Evolutionary conservation across 2,888 invertebrate genomes (phyloP).

Genomic region (Melieria picta): DNA sequence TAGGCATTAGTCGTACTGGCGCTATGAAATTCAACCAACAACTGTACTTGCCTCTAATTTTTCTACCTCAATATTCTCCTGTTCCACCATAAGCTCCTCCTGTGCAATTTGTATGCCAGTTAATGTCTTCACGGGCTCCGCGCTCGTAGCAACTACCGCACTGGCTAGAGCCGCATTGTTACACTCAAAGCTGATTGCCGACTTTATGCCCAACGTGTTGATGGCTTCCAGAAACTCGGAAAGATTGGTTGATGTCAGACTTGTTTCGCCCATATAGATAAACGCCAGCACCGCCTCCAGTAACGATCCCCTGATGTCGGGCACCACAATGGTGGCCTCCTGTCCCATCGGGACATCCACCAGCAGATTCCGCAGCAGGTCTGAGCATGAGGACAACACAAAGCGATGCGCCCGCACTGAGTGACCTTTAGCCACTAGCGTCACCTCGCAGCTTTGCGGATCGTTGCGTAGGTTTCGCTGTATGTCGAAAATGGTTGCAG

Average conservation of each 20-base stretch:
- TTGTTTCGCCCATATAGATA: slow-evolving; percentile 64
- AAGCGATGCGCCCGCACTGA: slow-evolving; percentile 63
- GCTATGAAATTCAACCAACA: too few species aligned
- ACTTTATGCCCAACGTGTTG: slow-evolving; percentile 63
- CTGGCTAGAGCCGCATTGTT: slow-evolving; percentile 45
- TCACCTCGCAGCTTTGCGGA: slow-evolving; percentile 59
- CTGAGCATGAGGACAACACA: slow-evolving; percentile 63
- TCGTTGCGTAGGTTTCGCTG: slow-evolving; percentile 59
- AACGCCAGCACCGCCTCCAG: slow-evolving; percentile 62
- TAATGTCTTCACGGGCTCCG: slow-evolving; percentile 43
- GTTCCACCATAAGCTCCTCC: slow-evolving; percentile 56
- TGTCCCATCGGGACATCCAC: slow-evolving; percentile 57
- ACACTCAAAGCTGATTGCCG: slow-evolving; percentile 65
- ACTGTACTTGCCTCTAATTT: slow-evolving; percentile 33
- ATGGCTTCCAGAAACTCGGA: slow-evolving; percentile 64
- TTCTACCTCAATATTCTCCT: slow-evolving; percentile 45
- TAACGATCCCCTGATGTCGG: slow-evolving; percentile 60
- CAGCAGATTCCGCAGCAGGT: slow-evolving; percentile 59
- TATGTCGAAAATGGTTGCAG: slow-evolving; percentile 62
- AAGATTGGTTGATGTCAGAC: slow-evolving; percentile 57
- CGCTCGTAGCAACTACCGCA: slow-evolving; percentile 2
- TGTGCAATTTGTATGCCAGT: slow-evolving; percentile 54
- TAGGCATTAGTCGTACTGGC: too few species aligned
- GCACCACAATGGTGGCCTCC: slow-evolving; percentile 62
- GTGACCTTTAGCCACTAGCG: slow-evolving; percentile 58